Evolutionary conservation across 2,888 invertebrate species (phyloP), one percentile per base, ranked within the genome.

Genomic region (Hypolimnas misippus): DNA sequence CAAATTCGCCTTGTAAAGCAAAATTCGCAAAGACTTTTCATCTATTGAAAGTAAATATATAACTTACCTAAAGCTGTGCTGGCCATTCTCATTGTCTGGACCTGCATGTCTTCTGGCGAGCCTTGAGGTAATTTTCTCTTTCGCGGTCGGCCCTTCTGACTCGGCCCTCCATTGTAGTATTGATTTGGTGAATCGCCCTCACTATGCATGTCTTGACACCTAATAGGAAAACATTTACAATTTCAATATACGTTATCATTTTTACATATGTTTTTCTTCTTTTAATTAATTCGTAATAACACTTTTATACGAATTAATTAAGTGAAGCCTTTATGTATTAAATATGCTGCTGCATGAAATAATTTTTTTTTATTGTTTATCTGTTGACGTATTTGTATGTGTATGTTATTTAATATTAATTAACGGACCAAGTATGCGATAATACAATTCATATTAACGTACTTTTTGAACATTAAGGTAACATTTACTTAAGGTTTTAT

Each of bases 121-220:
- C 90, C 90, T 64, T 92, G 93, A 8, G 88, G 81, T n/a, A 94
- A 79, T 82, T 96, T 96, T 78, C 96, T 90, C 84, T 97, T 97
- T 73, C 97, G 90, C 0, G 97, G 97, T 21, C 97, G 89, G 0
- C 97, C 97, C 86, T 97, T 97, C 68, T 95, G 95, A 54, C 93
- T 94, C 2, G 94, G 90, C 1, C 93, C 93, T 5, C 92, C 94
- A 16, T 93, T 92, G 81, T 94, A 96, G 78, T 94, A 96, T 65
- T 93, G 93, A 35, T 89, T 89, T 10, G 95, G 95, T 3, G 95
- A 95, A 71, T 93, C 94, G 46, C 93, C 93, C 68, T 93, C 93
- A 56, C 89, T 89, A 62, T 87, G 83, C 57, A 86, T 60, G 57
- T 91, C 90, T 76, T 89, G 89, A 68, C 91, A 91, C 72, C 92